Evolutionary conservation across 2,113 vertebrate genomes (phyloP), one percentile per base, ranked within the genome.

Genomic region (Glareola pratincola): DNA sequence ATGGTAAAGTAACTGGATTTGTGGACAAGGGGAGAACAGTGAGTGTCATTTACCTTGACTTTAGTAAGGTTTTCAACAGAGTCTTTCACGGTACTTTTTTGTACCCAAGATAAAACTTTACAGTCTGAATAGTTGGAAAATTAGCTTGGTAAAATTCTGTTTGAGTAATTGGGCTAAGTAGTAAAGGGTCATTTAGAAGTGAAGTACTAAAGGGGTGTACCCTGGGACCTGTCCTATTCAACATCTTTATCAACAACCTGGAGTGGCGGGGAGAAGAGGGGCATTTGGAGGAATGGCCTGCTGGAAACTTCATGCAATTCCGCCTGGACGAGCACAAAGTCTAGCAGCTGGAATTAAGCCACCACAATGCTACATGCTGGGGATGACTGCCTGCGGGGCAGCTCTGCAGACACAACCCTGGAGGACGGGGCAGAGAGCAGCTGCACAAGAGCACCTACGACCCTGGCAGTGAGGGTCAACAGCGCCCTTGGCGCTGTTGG

Each of bases 401-500:
- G 23, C 12, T 72, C 47, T 81, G 41, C 36, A 56, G 75, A 39
- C 12, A 43, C 13, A 71, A 21, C 34, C 19, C 11, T 34, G 24
- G 47, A 29, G 26, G 8, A 36, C 2, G 1, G 47, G 36, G 13
- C 41, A 56, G 36, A 41, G 29, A 77, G 24, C 14, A 81, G 23
- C 10, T 81, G 39, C 19, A 37, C 6, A 60, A 39, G 8, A 64
- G 5, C 19, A 4, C 12, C 43, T 14, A 19, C 20, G 18, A 39
- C 3, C 4, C 24, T 1, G 0, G 10, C 32, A 18, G 24, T 2
- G 7, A 71, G 29, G 26, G 12, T 30, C 32, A 39, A 29, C 67
- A 69, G 26, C 4, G 11, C 5, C 11, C 37, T 64, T 50, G 43
- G 45, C 30, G n/a, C n/a, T n/a, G n/a, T n/a, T n/a, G 76, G 14